Conservation (phyloP, 2,797 vertebrate species). For the Crocidura indochinensis region DNA sequence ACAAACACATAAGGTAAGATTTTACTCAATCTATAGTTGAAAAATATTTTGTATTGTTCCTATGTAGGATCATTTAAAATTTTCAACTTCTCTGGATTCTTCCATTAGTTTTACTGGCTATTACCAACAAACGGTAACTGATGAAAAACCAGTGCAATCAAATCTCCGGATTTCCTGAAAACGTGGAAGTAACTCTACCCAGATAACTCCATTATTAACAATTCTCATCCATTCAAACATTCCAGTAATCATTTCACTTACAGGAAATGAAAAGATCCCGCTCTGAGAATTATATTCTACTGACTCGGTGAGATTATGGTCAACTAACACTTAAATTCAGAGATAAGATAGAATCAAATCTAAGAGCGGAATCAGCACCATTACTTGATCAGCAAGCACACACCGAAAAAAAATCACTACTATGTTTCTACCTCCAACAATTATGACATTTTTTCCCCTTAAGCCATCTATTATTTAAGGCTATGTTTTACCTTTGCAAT, state of each 20-base stretch:
- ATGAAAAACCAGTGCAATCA: conserved; percentile 42
- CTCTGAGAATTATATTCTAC: conserved; percentile 27
- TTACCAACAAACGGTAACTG: conserved; percentile 54
- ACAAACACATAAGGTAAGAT: background rate
- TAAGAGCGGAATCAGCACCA: conserved; percentile 9
- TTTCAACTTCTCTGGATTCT: conserved; percentile 30
- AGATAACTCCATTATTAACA: background rate
- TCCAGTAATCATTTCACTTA: conserved; percentile 30
- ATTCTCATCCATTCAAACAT: conserved; percentile 22
- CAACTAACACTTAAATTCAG: conserved; percentile 17
- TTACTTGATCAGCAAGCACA: conserved; percentile 36
- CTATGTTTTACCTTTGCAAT: conserved; percentile 16
- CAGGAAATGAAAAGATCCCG: conserved; percentile 56
- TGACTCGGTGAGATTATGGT: conserved; percentile 38
- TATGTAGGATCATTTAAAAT: conserved; percentile 47
- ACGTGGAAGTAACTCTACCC: background rate
- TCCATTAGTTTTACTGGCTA: conserved; percentile 51
- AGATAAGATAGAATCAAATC: conserved; percentile 3
- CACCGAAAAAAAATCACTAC: background rate
- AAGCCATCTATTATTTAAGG: conserved; percentile 3
- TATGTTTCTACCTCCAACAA: conserved; percentile 6
- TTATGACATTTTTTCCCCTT: conserved; percentile 14
- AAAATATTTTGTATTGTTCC: conserved; percentile 48
- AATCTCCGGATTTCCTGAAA: conserved; percentile 39
- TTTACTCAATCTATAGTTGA: conserved; percentile 25